Evolutionary conservation across 2,797 vertebrate species (phyloP), one percentile per base, ranked within the genome.

Genomic region (Macroramphosus scolopax): DNA sequence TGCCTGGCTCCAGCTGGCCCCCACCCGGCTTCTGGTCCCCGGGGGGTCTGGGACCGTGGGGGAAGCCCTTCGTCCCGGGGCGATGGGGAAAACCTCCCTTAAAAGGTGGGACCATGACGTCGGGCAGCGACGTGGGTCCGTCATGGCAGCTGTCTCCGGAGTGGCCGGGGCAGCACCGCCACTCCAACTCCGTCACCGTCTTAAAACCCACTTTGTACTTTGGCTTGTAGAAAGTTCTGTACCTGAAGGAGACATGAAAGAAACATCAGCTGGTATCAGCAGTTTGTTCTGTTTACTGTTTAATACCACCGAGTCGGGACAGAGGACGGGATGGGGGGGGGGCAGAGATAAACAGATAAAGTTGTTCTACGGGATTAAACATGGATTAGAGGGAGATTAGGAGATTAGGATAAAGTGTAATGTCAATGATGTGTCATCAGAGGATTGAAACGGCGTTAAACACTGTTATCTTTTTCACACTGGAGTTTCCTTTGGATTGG

Each of bases 151-250:
- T 87, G 77, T 96, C 92, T 61, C 96, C 96, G 40, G 91, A 80
- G 76, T 87, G 90, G 20, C 97, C 93, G 0, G 95, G 96, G 60
- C 97, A 99, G 63, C 97, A 99, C 26, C 92, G 91, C 97, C 97
- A 99, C 75, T 95, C 91, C 20, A 98, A 85, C 56, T 98, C 94
- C 0, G 94, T 97, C 80, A 98, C 92, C 0, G 89, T 91, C 80
- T 96, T 99, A 75, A 91, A 92, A 29, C 94, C 94, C 22, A 95
- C 85, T 78, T 94, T 98, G 85, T 98, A 99, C 22, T 79, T 95
- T 57, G 95, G 95, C 59, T 95, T 95, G 82, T 91, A 92, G 77
- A 94, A 92, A 0, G 92, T 95, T 66, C 90, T 92, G 80, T 99
- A 99, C 91, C 97, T 99, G 72, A 65, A 62, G 50, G 50, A 42